A percentile compares a stretch with the other conserved stretches of the same genome.
Conservation (phyloP, 2,888 invertebrate species). For the Atethmia centrago region DNA sequence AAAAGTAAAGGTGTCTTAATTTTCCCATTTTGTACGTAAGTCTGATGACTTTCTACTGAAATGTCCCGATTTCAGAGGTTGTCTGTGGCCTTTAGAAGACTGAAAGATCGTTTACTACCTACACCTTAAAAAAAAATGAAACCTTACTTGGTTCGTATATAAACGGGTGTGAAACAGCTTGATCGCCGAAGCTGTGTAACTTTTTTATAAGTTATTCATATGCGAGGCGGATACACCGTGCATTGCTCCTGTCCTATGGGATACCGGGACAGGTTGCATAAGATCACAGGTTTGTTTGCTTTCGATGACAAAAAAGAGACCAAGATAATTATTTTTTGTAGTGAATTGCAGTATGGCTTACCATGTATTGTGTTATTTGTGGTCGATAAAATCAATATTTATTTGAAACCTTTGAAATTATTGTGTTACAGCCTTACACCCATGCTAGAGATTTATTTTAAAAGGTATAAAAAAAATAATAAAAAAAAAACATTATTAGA, state of each 20-base stretch:
- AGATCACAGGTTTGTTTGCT: slow-evolving; percentile 16
- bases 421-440: not conserved
- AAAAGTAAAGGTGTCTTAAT: not conserved
- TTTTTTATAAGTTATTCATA: slow-evolving; percentile 1
- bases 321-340: not conserved
- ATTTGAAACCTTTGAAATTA: not conserved
- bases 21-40: not conserved
- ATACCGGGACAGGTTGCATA: slow-evolving; percentile 51
- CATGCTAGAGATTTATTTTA: not conserved
- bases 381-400: not conserved
- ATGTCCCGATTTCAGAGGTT: not conserved
- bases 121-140: not conserved
- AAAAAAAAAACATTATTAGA: too few relatives aligned
- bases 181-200: not conserved
- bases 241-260: slow-evolving; percentile 33
- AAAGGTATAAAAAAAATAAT: not conserved
- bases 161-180: not conserved
- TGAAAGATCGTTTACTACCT: not conserved
- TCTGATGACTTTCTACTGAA: not conserved
- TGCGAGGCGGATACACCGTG: slow-evolving; percentile 30
- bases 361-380: slow-evolving; percentile 1
- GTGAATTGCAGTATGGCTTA: not conserved
- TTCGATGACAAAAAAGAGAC: not conserved
- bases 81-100: not conserved
- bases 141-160: not conserved